These are phyloP conservation scores for Rhabdophis nuchalis DNA, from an alignment of 2,797 vertebrate genomes.

Conservation along the genomic window DNA sequence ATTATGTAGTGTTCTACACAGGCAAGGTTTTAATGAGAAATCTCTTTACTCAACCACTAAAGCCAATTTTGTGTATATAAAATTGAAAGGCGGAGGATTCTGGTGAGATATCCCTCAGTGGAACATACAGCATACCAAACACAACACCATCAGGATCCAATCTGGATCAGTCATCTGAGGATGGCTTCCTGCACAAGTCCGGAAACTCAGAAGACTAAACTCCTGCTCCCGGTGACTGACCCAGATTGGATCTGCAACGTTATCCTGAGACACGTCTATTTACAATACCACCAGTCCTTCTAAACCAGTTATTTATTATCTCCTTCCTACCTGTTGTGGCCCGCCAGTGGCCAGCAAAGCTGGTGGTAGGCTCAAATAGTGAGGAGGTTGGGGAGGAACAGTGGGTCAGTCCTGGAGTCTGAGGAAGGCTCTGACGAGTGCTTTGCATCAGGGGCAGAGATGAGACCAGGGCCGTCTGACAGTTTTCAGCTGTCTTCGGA, in stretches of 20 bases:
- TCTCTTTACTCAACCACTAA: neutral
- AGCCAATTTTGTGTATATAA: neutral
- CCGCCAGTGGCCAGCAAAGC: too few species aligned
- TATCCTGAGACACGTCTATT: neutral
- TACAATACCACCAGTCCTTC: neutral
- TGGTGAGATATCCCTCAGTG: neutral
- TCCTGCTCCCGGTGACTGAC: accelerated
- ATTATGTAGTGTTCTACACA: neutral
- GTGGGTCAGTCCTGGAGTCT: too few species aligned
- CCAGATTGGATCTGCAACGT: neutral
- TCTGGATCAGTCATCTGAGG: neutral
- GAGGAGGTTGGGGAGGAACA: too few species aligned
- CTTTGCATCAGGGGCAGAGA: too few species aligned
- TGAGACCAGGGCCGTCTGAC: too few species aligned
- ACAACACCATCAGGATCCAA: neutral
- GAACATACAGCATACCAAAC: neutral
- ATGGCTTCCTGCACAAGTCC: neutral
- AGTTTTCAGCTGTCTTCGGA: too few species aligned
- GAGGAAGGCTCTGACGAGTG: too few species aligned
- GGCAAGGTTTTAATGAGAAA: neutral
- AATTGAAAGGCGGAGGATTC: neutral
- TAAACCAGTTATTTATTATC: neutral
- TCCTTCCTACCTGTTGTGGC: neutral
- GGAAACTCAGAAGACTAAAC: neutral
- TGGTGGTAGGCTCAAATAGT: too few species aligned